Conservation (phyloP, 2,113 vertebrate genomes). For the Sorex fumeus region DNA sequence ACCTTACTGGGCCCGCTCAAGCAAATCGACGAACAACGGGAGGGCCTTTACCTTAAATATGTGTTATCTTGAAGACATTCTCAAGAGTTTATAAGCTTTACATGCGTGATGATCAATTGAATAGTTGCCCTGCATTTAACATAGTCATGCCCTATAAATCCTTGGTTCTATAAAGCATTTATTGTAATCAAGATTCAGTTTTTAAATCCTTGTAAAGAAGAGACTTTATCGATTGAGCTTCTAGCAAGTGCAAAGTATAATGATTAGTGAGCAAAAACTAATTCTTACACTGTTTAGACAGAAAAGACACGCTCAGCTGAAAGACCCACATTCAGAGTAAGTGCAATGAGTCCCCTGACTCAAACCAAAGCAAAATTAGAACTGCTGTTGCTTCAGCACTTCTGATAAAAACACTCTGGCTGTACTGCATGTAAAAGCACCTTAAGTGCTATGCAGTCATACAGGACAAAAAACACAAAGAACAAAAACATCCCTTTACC, state of each 20-base stretch:
- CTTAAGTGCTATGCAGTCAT: neutral
- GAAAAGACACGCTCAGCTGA: neutral
- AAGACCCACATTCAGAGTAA: neutral
- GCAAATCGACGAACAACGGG: too few species aligned
- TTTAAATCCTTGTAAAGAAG: conserved; percentile 64
- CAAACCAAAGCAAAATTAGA: neutral
- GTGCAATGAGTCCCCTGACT: neutral
- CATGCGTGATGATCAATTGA: conserved; percentile 43
- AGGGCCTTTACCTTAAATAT: too few species aligned
- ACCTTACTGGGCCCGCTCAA: too few species aligned
- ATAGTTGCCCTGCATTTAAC: conserved; percentile 66
- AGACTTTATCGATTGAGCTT: conserved; percentile 70
- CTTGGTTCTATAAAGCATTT: conserved; percentile 67
- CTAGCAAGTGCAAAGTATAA: conserved; percentile 56
- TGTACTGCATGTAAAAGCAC: neutral
- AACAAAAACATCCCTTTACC: neutral
- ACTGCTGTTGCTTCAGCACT: neutral
- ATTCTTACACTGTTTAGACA: conserved; percentile 31
- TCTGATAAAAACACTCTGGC: neutral
- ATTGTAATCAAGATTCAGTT: conserved; percentile 69
- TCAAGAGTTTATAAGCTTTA: conserved; percentile 56
- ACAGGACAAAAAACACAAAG: neutral
- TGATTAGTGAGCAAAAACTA: conserved; percentile 64
- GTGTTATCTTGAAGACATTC: conserved; percentile 43
- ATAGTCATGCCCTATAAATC: conserved; percentile 60